Conservation (phyloP, 1,140 invertebrate genomes). For the Leptinotarsa undecemlineata region DNA sequence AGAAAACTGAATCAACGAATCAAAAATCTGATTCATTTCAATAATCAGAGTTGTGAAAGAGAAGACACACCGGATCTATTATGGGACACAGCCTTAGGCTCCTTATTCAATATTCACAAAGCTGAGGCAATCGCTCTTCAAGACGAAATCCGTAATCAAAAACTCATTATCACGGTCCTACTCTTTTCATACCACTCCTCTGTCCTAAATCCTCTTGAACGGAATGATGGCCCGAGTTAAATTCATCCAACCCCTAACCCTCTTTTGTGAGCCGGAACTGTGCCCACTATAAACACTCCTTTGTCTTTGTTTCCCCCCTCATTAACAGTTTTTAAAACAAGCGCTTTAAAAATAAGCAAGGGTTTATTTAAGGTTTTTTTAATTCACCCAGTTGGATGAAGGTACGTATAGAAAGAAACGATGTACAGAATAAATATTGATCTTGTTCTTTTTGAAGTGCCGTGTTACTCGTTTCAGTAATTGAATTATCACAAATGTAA, state of each 20-base stretch:
- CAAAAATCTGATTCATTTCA: too few relatives aligned
- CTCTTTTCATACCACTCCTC: slow-evolving; percentile 16
- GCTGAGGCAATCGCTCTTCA: slow-evolving; percentile 21
- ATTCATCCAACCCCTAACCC: slow-evolving; percentile 25
- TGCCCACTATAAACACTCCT: slow-evolving; percentile 23
- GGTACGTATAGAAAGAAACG: too few relatives aligned
- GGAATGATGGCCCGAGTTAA: slow-evolving; percentile 36
- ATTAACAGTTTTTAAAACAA: slow-evolving; percentile 27
- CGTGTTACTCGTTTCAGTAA: too few relatives aligned
- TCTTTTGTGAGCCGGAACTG: slow-evolving; percentile 21
- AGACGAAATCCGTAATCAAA: slow-evolving; percentile 39
- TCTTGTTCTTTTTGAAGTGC: too few relatives aligned
- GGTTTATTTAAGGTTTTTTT: slow-evolving; percentile 18
- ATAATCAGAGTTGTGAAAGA: too few relatives aligned
- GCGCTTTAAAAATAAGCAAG: slow-evolving; percentile 9
- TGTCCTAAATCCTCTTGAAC: slow-evolving; percentile 26
- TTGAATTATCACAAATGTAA: too few relatives aligned
- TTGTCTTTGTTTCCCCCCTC: slow-evolving; percentile 28
- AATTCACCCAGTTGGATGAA: not conserved
- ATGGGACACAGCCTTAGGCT: not conserved
- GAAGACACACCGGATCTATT: too few relatives aligned
- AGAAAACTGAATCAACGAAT: too few relatives aligned
- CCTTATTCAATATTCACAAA: slow-evolving; percentile 1
- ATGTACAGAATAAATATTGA: too few relatives aligned
- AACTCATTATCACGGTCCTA: slow-evolving; percentile 37